Base-by-base conservation (phyloP, 2,113 vertebrate species). In the Notarius lentiginosus region DNA sequence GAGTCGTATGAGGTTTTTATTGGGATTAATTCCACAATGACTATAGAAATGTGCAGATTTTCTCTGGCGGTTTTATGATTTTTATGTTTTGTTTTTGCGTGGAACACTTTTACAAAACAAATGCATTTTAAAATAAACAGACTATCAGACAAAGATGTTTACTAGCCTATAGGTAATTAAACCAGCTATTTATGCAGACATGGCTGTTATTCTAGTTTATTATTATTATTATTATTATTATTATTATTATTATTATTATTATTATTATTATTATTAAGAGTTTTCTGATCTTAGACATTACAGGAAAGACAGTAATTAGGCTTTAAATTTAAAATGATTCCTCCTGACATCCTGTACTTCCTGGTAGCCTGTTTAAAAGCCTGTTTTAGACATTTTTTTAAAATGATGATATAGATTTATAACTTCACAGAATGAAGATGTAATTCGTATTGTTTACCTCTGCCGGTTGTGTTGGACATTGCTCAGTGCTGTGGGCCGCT, bases 381-480 rank as follows among this genome's bases (percentile, higher is more conserved):
- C 20, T 27, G 41, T 20, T 81, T 81, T 41, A 24, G 27, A 79
- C 27, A 58, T 41, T 41, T 41, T 41, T 79, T 58, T 8, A 30
- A 53, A 55, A 51, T 49, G 9, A 83, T 47, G 11, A 1, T 49
- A 49, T 47, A 49, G 22, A 79, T 79, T 79, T 58, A 2, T 20
- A 41, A 61, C 79, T 61, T 18, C 79, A 81, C 56, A 81, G 30
- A 81, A 81, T 81, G 47, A 7, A 81, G 15, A 81, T 81, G 79
- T 80, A 81, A 81, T 83, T 83, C 55, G 63, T 72, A 85, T 91
- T 88, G 92, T 92, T 95, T 96, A 96, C 95, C 95, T 96, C 95
- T 95, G 91, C 92, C 94, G 84, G 88, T 92, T 92, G 89, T 89
- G 91, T 77, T 91, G 94, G 94, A 95, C 95, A 96, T 96, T 86